These are phyloP conservation scores for Scotopteryx bipunctaria DNA, from an alignment of 2,888 invertebrate genomes.

Conservation along the genomic window DNA sequence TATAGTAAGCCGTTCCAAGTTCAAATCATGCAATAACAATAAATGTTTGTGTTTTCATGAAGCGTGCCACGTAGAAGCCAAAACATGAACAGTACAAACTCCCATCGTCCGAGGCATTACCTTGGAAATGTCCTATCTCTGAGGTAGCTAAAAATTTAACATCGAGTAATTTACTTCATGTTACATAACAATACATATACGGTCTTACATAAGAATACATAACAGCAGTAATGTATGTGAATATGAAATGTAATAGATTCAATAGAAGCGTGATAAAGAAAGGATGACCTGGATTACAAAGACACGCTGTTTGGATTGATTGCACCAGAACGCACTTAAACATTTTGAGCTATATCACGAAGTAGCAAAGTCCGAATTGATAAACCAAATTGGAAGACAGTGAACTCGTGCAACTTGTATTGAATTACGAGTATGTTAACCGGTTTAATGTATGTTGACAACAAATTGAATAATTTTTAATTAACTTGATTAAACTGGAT, in stretches of 20 bases:
- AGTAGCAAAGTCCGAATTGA: slow-evolving; percentile 25
- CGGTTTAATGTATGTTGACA: slow-evolving; percentile 8
- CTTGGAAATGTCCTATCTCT: slow-evolving; percentile 97
- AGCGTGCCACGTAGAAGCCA: slow-evolving; percentile 79
- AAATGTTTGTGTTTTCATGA: slow-evolving; percentile 41
- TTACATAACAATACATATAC: slow-evolving; percentile 40
- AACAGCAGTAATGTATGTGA: slow-evolving; percentile 39
- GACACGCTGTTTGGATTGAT: slow-evolving; percentile 30
- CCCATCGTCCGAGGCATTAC: slow-evolving; percentile 82
- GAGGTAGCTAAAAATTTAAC: slow-evolving; percentile 89
- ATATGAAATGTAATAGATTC: slow-evolving; percentile 36
- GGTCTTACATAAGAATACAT: slow-evolving; percentile 38
- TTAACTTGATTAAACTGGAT: slow-evolving; percentile 1
- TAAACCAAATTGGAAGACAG: slow-evolving; percentile 9
- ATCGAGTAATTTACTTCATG: slow-evolving; percentile 44
- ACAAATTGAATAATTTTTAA: slow-evolving; percentile 13
- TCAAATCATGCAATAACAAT: slow-evolving; percentile 65
- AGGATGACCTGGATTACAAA: slow-evolving; percentile 30
- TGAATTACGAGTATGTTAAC: slow-evolving; percentile 20
- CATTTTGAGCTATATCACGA: slow-evolving; percentile 26
- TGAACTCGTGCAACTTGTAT: slow-evolving; percentile 15
- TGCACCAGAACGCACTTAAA: slow-evolving; percentile 16
- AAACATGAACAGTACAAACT: slow-evolving; percentile 58
- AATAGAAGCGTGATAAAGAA: slow-evolving; percentile 43
- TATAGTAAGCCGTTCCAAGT: slow-evolving; percentile 72